Conservation (phyloP, 1,140 invertebrate genomes). For the Pentalonia nigronervosa region DNA sequence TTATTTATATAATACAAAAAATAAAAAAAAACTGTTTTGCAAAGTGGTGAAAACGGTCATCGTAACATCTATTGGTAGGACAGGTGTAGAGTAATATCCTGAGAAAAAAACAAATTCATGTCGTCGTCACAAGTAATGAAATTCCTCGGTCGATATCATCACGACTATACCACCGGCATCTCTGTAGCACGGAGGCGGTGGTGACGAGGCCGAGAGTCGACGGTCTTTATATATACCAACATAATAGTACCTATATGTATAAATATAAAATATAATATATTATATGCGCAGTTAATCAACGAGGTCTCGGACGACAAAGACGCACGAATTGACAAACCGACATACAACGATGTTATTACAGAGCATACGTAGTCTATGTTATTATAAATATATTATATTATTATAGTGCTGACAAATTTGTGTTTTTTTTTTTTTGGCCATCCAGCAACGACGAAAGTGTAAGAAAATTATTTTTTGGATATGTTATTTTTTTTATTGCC, state of each 20-base stretch:
- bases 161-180: background rate
- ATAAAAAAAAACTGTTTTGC: background rate
- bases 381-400: slow-evolving; percentile 12
- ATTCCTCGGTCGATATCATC: background rate
- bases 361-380: background rate
- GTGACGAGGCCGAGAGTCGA: background rate
- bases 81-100: background rate
- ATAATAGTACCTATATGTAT: background rate
- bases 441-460: background rate
- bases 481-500: background rate
- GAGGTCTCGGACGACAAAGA: background rate
- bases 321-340: background rate
- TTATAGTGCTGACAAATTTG: background rate
- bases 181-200: no score
- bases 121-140: background rate
- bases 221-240: background rate
- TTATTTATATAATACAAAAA: background rate
- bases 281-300: slow-evolving; percentile 7
- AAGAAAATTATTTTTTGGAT: background rate
- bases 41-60: background rate
- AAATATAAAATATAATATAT: background rate
- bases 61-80: background rate
- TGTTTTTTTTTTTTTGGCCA: background rate
- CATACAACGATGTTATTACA: slow-evolving; percentile 23
- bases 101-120: background rate